phyloP scores from a whole-genome alignment of 2,797 vertebrate species.

The Acanthis flammea region DNA sequence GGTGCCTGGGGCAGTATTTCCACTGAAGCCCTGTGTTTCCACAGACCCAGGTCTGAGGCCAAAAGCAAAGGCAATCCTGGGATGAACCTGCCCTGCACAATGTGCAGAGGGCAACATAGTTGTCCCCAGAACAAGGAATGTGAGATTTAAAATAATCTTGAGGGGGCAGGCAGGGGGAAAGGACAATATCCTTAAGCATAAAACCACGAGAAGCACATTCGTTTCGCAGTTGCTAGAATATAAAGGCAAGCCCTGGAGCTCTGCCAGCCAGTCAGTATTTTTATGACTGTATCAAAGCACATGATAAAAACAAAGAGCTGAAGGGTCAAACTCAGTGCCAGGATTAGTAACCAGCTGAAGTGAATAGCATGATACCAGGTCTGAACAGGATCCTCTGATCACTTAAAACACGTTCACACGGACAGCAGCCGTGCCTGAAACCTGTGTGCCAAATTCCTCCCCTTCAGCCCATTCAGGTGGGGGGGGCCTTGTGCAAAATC shows the following conservation, averaged over 20 bases:
- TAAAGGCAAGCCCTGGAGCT: constrained; percentile 17
- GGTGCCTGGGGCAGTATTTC: neutral
- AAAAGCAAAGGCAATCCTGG: neutral
- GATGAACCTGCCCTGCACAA: neutral
- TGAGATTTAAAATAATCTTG: neutral
- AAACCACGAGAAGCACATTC: neutral
- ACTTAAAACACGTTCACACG: neutral
- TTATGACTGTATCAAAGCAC: constrained; percentile 47
- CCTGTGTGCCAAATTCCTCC: neutral
- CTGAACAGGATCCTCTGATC: neutral
- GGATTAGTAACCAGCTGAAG: constrained; percentile 40
- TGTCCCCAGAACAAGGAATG: neutral
- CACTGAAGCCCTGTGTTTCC: neutral
- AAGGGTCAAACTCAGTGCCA: constrained; percentile 9
- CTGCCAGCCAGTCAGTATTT: constrained; percentile 52
- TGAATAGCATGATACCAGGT: neutral
- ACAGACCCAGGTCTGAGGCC: neutral
- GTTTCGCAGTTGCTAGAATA: neutral
- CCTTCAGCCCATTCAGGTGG: neutral
- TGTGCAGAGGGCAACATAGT: neutral
- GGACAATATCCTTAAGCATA: constrained; percentile 17
- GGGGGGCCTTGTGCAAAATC: neutral
- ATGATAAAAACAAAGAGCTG: constrained; percentile 46
- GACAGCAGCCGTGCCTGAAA: neutral
- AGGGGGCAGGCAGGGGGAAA: neutral